These are phyloP conservation scores for Balearica regulorum DNA, from an alignment of 2,797 vertebrate genomes.

Conservation along the genomic window DNA sequence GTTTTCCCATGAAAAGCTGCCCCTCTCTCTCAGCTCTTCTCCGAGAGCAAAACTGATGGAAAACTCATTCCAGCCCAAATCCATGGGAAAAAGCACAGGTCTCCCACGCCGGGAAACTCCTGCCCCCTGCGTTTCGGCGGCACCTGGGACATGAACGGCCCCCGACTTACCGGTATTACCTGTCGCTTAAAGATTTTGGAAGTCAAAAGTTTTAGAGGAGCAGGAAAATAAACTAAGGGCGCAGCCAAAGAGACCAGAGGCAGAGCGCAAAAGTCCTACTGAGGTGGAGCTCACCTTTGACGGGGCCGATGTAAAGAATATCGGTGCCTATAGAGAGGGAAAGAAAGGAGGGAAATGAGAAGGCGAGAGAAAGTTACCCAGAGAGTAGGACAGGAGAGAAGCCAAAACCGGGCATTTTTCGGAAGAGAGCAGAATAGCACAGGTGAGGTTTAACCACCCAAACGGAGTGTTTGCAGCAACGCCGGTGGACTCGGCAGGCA, in stretches of 20 bases:
- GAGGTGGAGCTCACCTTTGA: slow-evolving; percentile 94
- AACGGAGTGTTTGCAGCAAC: neutral
- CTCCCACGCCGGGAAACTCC: neutral
- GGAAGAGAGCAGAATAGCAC: neutral
- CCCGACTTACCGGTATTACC: slow-evolving; percentile 39
- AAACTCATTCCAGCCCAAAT: slow-evolving; percentile 49
- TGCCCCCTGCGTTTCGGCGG: neutral
- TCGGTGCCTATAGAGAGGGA: slow-evolving; percentile 91
- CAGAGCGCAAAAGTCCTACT: slow-evolving; percentile 58
- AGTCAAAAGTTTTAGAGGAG: slow-evolving; percentile 58
- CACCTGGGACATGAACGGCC: neutral
- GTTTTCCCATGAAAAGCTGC: slow-evolving; percentile 42
- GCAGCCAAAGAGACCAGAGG: slow-evolving; percentile 64
- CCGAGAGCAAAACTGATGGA: slow-evolving; percentile 20
- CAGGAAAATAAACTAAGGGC: slow-evolving; percentile 64
- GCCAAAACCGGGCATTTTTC: neutral
- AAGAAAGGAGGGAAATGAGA: slow-evolving; percentile 80
- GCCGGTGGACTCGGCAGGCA: slow-evolving; percentile 4
- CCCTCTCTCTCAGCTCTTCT: slow-evolving; percentile 30
- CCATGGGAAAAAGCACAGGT: slow-evolving; percentile 10
- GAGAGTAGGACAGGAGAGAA: slow-evolving; percentile 67
- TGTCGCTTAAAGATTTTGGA: slow-evolving; percentile 41
- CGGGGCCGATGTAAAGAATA: slow-evolving; percentile 99
- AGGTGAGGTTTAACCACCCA: neutral
- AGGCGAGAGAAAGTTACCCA: slow-evolving; percentile 70